These are phyloP conservation scores for Anneissia japonica DNA, from an alignment of 35 echinoderm and acorn worm genomes.

Conservation along the genomic window DNA sequence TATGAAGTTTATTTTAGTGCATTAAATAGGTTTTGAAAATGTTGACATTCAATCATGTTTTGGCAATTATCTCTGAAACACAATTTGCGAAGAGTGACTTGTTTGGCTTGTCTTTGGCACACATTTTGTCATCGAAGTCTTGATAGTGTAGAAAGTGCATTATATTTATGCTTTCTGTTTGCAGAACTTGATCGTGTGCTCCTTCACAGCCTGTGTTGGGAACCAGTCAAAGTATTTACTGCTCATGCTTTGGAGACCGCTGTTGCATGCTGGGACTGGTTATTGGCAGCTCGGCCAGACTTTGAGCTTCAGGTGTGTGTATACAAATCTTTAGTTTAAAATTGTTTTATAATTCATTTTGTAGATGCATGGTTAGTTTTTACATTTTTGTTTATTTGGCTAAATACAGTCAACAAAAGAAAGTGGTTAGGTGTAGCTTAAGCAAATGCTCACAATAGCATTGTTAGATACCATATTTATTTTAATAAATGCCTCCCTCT, in stretches of 20 bases:
- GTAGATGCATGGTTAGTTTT: no score
- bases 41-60: not conserved
- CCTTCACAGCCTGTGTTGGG: slow-evolving; percentile 74
- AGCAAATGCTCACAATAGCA: no score
- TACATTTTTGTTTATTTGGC: no score
- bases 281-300: slow-evolving; percentile 80
- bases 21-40: not conserved
- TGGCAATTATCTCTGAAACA: not conserved
- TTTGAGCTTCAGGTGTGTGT: slow-evolving; percentile 66
- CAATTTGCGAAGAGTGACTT: no score
- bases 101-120: no score
- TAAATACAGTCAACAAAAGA: no score
- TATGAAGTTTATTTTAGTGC: no score
- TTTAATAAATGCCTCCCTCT: no score
- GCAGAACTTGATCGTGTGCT: slow-evolving; percentile 63
- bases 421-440: no score
- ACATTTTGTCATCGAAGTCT: not conserved
- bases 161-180: not conserved
- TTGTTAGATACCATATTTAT: no score
- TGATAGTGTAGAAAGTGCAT: not conserved
- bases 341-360: no score
- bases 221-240: slow-evolving; percentile 65
- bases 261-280: slow-evolving; percentile 96
- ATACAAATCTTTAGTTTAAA: no score
- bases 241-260: slow-evolving; percentile 68